Percentiles rank a stretch among this genome's conserved stretches.
These are phyloP conservation scores for Drosophila stalkeri DNA, from an alignment of 2,888 invertebrate species.

Conservation along the genomic window DNA sequence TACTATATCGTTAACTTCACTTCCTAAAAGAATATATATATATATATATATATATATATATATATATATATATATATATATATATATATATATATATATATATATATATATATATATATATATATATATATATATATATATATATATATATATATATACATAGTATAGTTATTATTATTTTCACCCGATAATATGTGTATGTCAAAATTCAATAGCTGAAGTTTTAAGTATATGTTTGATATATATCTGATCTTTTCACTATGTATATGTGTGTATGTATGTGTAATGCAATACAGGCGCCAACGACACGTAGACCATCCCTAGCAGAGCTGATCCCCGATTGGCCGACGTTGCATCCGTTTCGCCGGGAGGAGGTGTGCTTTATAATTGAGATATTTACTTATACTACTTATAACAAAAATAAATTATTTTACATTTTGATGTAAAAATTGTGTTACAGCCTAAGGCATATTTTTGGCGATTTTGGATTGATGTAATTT, in stretches of 20 bases:
- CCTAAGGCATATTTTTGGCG: conserved; percentile 46
- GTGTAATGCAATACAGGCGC: conserved; percentile 75
- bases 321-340: conserved; percentile 98
- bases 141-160: too few species aligned
- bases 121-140: too few species aligned
- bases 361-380: conserved; percentile 89
- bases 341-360: conserved; percentile 91
- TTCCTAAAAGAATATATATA: background rate
- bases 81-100: too few species aligned
- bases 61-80: too few species aligned
- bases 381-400: conserved; percentile 26
- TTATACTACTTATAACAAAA: conserved; percentile 14
- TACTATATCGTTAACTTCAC: background rate
- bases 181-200: background rate
- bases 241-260: conserved; percentile 17
- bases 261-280: conserved; percentile 26
- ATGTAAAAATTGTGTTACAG: conserved; percentile 21
- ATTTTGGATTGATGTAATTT: conserved; percentile 28
- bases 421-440: conserved; percentile 14
- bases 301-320: conserved; percentile 92
- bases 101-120: too few species aligned
- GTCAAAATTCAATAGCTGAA: conserved; percentile 1
- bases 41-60: too few species aligned
- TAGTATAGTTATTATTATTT: background rate
- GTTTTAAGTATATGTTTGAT: conserved; percentile 15